A percentile compares a stretch with the other conserved stretches of the same genome.
These are phyloP conservation scores for Rhinopomastus cyanomelas DNA, from an alignment of 2,113 vertebrate genomes.

Conservation along the genomic window DNA sequence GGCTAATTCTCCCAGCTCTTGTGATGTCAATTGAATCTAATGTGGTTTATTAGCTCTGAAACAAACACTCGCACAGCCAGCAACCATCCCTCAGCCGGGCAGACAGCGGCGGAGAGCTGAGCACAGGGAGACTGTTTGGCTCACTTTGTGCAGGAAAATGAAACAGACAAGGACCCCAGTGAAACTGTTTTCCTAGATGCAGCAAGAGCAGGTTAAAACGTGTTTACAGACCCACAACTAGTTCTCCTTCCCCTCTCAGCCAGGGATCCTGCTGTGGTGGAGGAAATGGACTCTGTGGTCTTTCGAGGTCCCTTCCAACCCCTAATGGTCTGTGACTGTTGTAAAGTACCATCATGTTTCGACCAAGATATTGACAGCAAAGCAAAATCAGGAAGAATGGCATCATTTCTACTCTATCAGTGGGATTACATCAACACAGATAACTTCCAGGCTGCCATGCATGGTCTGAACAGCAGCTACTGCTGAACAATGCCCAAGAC, in stretches of 20 bases:
- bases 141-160: not conserved
- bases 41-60: not conserved
- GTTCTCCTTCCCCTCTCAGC: not conserved
- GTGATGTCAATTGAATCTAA: not conserved
- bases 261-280: too few species aligned
- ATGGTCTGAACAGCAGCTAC: not conserved
- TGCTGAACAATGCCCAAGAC: not conserved
- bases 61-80: not conserved
- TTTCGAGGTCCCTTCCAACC: too few species aligned
- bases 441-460: not conserved
- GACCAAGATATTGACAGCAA: not conserved
- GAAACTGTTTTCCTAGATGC: not conserved
- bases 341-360: not conserved
- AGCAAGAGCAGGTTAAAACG: not conserved
- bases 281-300: too few species aligned
- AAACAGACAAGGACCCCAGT: not conserved
- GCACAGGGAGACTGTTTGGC: not conserved
- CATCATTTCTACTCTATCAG: not conserved
- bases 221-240: not conserved
- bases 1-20: conserved; percentile 24
- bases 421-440: not conserved
- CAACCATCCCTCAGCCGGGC: not conserved
- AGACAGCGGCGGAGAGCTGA: not conserved
- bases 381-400: not conserved
- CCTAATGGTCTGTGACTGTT: too few species aligned